Evolutionary conservation across 2,888 invertebrate species (phyloP), one percentile per base, ranked within the genome.

Genomic region (Maniola hyperantus): DNA sequence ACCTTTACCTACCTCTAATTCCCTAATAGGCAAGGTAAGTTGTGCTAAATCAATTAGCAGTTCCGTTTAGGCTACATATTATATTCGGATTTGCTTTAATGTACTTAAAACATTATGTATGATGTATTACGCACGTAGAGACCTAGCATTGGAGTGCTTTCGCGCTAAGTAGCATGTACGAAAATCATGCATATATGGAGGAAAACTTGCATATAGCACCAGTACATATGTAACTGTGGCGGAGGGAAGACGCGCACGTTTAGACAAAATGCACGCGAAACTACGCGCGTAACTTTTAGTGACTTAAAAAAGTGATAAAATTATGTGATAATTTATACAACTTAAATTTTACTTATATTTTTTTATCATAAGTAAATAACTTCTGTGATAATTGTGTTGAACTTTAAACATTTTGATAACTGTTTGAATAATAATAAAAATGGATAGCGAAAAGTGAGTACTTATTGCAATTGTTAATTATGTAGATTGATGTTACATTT

Each of bases 391-490:
- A 51, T 79, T 83, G 80, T 81, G 78, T 73, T 74, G 73, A 70
- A 78, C 66, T 75, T 74, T 69, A 68, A 39, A 50, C 54, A 60
- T 66, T 50, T 50, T 51, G 36, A 65, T 65, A 46, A 18, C 26
- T 66, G 64, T 65, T 54, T 51, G 33, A 48, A 62, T 55, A 20
- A 55, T 60, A 59, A 51, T 53, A 34, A 77, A 65, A 74, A 89
- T 89, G 89, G 83, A 83, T 46, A 84, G 85, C 54, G 85, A 85
- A 74, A 87, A 86, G 89, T 89, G 70, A 89, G 89, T 89, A 76
- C 15, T 6, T 48, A 15, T 48, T 13, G 13, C 5, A 5, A 42
- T 10, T 10, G 8, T 10, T 42, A n/a, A 10, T 10, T 42, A 42
- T 10, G 26, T 4, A 26, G 26, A 26, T 26, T 39, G 39, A 11